These are phyloP conservation scores for Petroica traversi DNA, from an alignment of 2,113 vertebrate species.

Conservation along the genomic window DNA sequence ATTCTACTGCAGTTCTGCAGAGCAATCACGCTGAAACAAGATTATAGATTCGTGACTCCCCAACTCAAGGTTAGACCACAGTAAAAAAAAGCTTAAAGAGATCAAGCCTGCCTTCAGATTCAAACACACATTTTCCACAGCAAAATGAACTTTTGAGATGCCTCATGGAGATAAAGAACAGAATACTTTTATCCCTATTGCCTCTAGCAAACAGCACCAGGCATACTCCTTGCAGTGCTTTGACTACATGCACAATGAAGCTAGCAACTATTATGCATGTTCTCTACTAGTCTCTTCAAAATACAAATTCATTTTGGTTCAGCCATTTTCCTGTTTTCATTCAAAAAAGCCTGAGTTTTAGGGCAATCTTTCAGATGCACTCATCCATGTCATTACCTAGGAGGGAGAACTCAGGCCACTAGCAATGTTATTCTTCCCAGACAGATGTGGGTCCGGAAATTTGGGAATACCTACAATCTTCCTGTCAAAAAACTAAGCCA, in stretches of 20 bases:
- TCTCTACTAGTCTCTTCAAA: not conserved
- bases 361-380: not conserved
- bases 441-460: not conserved
- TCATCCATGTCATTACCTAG: not conserved
- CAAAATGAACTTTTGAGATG: not conserved
- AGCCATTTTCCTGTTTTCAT: not conserved
- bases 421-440: not conserved
- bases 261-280: not conserved
- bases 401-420: not conserved
- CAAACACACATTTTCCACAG: not conserved
- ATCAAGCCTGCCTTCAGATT: conserved; percentile 18
- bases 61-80: conserved; percentile 48
- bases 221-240: not conserved
- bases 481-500: not conserved
- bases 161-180: not conserved
- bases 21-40: conserved; percentile 44
- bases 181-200: not conserved
- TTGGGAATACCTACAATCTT: not conserved
- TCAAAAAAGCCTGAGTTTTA: not conserved
- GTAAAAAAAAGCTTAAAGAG: conserved; percentile 8
- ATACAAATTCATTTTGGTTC: not conserved
- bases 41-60: conserved; percentile 54
- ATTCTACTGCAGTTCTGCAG: conserved; percentile 44
- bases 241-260: not conserved
- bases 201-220: not conserved